Base-by-base conservation (phyloP, 2,797 vertebrate species). In the Percopsis omiscomaycus region DNA sequence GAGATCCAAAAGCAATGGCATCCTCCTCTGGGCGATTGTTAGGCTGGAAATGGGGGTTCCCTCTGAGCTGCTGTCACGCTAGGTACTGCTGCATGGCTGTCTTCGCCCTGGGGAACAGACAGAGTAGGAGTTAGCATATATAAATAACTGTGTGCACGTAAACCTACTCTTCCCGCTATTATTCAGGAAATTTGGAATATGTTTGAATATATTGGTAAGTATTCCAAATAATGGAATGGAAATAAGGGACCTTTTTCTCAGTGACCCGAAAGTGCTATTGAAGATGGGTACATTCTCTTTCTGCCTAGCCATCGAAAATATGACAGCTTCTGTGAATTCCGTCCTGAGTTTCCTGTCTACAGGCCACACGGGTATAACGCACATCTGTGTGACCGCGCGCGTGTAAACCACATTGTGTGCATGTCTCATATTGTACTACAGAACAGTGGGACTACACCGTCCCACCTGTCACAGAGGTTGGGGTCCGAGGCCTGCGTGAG, bases 51-150 rank as follows among this genome's bases (percentile, higher is more conserved):
- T 22, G 30, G 68, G 74, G 86, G 84, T 84, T 89, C 80, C 79
- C 57, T 75, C 83, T 80, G 86, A 85, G 80, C 78, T 86, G 86
- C 74, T 82, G 91, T 99, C 96, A 99, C 66, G 96, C 97, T 76
- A 98, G 92, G 88, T 98, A 99, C 93, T 99, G 97, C 92, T 98
- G 96, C 93, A 99, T 94, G 69, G 97, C 96, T 52, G 93, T 98
- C 93, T 99, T 99, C 61, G 97, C 97, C 90, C 97, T 99, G 92
- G 69, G 87, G 82, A 69, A 88, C 59, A 74, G 29, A 71, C 57
- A 59, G 16, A 10, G 53, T 4, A 12, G 64, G 14, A n/a, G 11
- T 71, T 22, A 73, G 37, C 51, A 9, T 47, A 37, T 45, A 44
- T 28, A 30, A 58, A n/a, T 60, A 9, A 9, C 16, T 47, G 47